Evolutionary conservation across 2,797 vertebrate species (phyloP).

Genomic region (Glyptemys insculpta): DNA sequence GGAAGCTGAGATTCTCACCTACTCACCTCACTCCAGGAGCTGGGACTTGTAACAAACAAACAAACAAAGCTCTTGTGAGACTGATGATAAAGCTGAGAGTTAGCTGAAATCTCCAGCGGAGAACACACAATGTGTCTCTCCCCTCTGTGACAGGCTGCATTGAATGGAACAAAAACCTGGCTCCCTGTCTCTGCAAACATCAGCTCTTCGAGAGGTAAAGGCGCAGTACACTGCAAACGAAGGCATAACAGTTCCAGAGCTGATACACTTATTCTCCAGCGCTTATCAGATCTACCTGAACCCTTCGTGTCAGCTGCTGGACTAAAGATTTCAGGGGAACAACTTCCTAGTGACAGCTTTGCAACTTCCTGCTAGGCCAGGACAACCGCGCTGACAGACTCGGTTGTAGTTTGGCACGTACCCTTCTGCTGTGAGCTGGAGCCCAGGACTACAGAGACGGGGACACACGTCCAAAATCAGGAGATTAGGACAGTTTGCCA

Average conservation of each 20-base stretch:
- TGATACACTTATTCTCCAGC: too few relatives aligned
- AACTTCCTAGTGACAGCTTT: not conserved
- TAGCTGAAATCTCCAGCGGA: too few relatives aligned
- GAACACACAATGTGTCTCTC: too few relatives aligned
- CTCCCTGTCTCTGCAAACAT: not conserved
- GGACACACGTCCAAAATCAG: not conserved
- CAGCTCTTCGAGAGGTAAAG: not conserved
- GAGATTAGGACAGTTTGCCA: fast-evolving
- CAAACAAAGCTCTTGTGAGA: not conserved
- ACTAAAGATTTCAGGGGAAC: not conserved
- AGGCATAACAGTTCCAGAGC: not conserved
- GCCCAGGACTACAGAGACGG: not conserved
- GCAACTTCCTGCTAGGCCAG: not conserved
- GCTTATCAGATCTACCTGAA: not conserved
- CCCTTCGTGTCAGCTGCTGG: not conserved
- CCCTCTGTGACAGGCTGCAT: too few relatives aligned
- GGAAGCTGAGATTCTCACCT: not conserved
- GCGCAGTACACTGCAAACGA: not conserved
- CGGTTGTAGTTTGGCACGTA: not conserved
- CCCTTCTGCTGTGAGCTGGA: not conserved
- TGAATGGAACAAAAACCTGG: too few relatives aligned
- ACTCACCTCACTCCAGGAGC: not conserved
- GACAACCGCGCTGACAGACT: not conserved
- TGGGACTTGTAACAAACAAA: too few relatives aligned
- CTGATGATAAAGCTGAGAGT: too few relatives aligned